These are phyloP conservation scores for Rutpela maculata DNA, from an alignment of 2,888 invertebrate species.

Conservation along the genomic window DNA sequence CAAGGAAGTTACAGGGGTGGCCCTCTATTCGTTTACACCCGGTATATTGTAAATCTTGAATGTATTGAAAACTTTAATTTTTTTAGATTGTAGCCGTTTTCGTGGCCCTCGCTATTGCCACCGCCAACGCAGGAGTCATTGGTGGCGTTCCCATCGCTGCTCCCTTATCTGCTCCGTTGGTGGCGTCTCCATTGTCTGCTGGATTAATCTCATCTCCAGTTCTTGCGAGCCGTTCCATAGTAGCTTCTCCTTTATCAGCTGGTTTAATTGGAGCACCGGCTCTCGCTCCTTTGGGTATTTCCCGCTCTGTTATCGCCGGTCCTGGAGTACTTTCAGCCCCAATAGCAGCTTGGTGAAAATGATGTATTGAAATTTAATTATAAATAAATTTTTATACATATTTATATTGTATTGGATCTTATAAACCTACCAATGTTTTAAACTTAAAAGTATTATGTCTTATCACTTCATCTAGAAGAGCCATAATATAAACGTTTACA, in stretches of 20 bases:
- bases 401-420: too few relatives aligned
- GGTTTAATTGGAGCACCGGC: constrained; percentile 21
- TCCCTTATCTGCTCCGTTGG: constrained; percentile 16
- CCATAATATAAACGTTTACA: too few relatives aligned
- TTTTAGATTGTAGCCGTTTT: constrained; percentile 17
- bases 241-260: constrained; percentile 19
- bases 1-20: too few relatives aligned
- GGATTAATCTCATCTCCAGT: constrained; percentile 7
- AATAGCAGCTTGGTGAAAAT: constrained; percentile 16
- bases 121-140: constrained; percentile 21
- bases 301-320: constrained; percentile 16
- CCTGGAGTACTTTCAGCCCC: constrained; percentile 11
- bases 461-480: too few relatives aligned
- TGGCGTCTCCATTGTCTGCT: constrained; percentile 11
- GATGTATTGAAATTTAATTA: too few relatives aligned
- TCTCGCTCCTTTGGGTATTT: neutral
- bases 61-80: neutral
- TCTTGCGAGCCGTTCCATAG: constrained; percentile 21
- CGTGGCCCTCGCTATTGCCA: constrained; percentile 21
- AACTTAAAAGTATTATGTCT: too few relatives aligned
- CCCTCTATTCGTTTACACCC: too few relatives aligned
- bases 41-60: too few relatives aligned
- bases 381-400: neutral
- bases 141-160: constrained; percentile 18
- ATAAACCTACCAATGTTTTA: too few relatives aligned